These are phyloP conservation scores for Etheostoma nigrum DNA, from an alignment of 2,797 vertebrate species.

Conservation along the genomic window DNA sequence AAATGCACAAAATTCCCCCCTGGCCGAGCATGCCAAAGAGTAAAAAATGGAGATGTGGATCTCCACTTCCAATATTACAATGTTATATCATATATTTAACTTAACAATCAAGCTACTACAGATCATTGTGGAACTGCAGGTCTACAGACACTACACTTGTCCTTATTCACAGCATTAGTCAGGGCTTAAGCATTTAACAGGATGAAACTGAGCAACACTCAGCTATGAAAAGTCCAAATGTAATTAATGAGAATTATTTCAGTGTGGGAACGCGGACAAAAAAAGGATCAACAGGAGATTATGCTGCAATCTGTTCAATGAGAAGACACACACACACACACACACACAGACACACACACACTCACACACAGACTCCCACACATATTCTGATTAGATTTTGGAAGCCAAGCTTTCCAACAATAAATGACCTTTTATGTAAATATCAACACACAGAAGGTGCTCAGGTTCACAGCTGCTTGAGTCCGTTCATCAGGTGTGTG, in stretches of 20 bases:
- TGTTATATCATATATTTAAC: not conserved
- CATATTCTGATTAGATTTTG: constrained; percentile 58
- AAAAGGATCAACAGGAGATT: constrained; percentile 68
- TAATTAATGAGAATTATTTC: constrained; percentile 66
- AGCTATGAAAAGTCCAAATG: constrained; percentile 50
- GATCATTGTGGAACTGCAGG: not conserved
- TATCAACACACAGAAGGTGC: constrained; percentile 78
- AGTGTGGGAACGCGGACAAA: constrained; percentile 49
- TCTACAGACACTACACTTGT: not conserved
- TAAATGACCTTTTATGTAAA: constrained; percentile 78
- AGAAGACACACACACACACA: constrained; percentile 30
- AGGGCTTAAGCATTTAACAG: constrained; percentile 12
- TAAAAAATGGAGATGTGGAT: not conserved
- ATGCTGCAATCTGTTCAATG: constrained; percentile 66
- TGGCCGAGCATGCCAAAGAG: not conserved
- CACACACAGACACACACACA: constrained; percentile 4
- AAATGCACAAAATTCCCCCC: too few species aligned
- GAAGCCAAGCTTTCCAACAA: constrained; percentile 67
- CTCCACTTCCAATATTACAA: not conserved
- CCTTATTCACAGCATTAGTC: constrained; percentile 11
- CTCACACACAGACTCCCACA: constrained; percentile 35
- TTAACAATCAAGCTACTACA: not conserved
- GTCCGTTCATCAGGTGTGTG: constrained; percentile 33
- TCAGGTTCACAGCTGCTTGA: constrained; percentile 55
- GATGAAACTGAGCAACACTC: constrained; percentile 25